phyloP scores from a whole-genome alignment of 1,140 invertebrate species.

The Apolygus lucorum region DNA sequence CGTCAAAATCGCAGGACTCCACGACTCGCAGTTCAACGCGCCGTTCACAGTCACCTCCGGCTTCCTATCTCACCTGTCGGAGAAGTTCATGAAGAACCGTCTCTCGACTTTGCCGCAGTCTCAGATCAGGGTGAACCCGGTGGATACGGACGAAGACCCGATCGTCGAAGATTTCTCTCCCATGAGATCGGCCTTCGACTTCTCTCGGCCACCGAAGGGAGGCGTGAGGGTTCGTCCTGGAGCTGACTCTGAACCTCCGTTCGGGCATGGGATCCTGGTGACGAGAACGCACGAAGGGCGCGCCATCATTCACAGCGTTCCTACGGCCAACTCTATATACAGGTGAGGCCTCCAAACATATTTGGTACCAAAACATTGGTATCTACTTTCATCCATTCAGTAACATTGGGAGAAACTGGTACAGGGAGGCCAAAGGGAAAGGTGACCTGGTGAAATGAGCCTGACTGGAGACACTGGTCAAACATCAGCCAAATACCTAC shows the following conservation, averaged over 20 bases:
- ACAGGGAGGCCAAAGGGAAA: too few relatives aligned
- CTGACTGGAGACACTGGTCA: too few relatives aligned
- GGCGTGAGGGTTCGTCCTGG: constrained; percentile 26
- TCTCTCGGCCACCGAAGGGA: constrained; percentile 18
- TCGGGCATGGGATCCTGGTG: constrained; percentile 83
- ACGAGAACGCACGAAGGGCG: constrained; percentile 67
- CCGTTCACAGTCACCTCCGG: constrained; percentile 61
- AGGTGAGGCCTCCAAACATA: too few relatives aligned
- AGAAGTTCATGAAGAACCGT: constrained; percentile 61
- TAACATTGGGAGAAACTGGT: too few relatives aligned
- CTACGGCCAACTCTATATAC: constrained; percentile 77
- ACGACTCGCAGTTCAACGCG: constrained; percentile 45
- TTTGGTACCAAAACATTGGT: too few relatives aligned
- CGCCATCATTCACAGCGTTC: constrained; percentile 75
- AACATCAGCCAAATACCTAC: too few relatives aligned
- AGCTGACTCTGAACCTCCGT: constrained; percentile 62
- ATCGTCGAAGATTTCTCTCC: constrained; percentile 32
- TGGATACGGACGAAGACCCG: constrained; percentile 61
- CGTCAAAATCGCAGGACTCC: constrained; percentile 40
- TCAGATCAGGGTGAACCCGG: constrained; percentile 41
- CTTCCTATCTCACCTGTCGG: constrained; percentile 64
- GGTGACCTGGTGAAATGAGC: too few relatives aligned
- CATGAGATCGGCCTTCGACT: constrained; percentile 29
- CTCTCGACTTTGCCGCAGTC: constrained; percentile 37
- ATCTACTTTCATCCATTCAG: too few relatives aligned